These are phyloP conservation scores for Anthopleura xanthogrammica DNA, from an alignment of 92 coral and sea anemone species.

Conservation along the genomic window DNA sequence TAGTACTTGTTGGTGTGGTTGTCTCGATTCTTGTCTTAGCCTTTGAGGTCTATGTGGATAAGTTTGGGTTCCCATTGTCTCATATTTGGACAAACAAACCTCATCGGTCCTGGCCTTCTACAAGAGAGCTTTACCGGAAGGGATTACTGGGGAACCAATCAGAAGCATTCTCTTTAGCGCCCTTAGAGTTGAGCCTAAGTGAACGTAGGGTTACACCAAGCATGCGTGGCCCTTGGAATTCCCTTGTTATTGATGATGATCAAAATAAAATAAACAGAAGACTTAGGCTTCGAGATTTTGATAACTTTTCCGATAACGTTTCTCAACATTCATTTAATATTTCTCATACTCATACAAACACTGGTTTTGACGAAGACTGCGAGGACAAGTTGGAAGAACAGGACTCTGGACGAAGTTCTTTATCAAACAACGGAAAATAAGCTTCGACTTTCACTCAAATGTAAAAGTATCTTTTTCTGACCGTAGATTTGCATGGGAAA, in stretches of 20 bases:
- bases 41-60: conserved; percentile 40
- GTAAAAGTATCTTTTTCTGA: too few species aligned
- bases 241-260: background rate
- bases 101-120: conserved; percentile 23
- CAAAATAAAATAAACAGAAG: background rate
- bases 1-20: conserved; percentile 37
- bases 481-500: too few species aligned
- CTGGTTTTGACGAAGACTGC: background rate
- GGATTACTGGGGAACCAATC: background rate
- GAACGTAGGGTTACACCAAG: conserved; percentile 29
- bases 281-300: background rate
- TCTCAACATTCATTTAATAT: background rate
- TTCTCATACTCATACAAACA: background rate
- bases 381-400: background rate
- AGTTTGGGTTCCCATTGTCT: conserved; percentile 35
- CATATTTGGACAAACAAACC: conserved; percentile 54
- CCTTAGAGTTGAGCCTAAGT: conserved; percentile 35
- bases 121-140: conserved; percentile 9
- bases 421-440: background rate
- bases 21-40: conserved; percentile 30
- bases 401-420: background rate
- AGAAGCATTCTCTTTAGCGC: conserved; percentile 17
- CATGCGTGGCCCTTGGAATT: conserved; percentile 1
- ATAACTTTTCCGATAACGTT: background rate
- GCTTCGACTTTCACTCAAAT: background rate